Conservation (phyloP, 1,140 invertebrate genomes). For the Drosophila neocordata region DNA sequence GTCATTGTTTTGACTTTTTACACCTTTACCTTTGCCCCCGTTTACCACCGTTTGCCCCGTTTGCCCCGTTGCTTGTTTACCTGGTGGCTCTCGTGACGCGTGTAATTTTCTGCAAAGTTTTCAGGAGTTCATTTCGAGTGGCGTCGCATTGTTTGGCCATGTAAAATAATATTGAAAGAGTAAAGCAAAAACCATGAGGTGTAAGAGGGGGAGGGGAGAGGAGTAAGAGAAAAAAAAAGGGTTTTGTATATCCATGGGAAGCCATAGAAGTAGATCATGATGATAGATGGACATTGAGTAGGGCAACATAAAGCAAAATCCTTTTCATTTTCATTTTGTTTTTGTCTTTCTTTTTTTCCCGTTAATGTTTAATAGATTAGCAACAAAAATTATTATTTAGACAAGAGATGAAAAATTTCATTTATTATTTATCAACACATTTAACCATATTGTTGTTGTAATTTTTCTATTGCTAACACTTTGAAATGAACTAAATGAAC, state of each 20-base stretch:
- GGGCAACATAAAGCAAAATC: not conserved
- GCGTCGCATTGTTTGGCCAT: slow-evolving; percentile 61
- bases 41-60: too few species aligned
- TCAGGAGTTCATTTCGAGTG: slow-evolving; percentile 29
- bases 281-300: slow-evolving; percentile 12
- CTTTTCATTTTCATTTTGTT: not conserved
- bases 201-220: slow-evolving; percentile 17
- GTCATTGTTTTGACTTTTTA: slow-evolving; percentile 61
- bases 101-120: slow-evolving; percentile 18
- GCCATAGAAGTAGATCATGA: slow-evolving; percentile 27
- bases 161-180: slow-evolving; percentile 72
- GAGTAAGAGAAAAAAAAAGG: slow-evolving; percentile 9
- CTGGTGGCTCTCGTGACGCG: slow-evolving; percentile 25
- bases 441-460: too few species aligned
- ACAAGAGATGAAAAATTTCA: slow-evolving; percentile 9
- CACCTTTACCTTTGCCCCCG: slow-evolving; percentile 58
- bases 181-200: slow-evolving; percentile 30
- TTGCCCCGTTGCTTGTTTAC: slow-evolving; percentile 46
- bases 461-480: too few species aligned
- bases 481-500: too few species aligned
- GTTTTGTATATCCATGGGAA: slow-evolving; percentile 36
- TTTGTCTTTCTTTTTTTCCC: not conserved
- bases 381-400: slow-evolving; percentile 11
- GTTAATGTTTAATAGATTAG: not conserved
- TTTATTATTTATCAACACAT: not conserved